A percentile compares a stretch with the other conserved stretches of the same genome.
Conservation (phyloP, 2,113 vertebrate genomes). For the Sardina pilchardus region DNA sequence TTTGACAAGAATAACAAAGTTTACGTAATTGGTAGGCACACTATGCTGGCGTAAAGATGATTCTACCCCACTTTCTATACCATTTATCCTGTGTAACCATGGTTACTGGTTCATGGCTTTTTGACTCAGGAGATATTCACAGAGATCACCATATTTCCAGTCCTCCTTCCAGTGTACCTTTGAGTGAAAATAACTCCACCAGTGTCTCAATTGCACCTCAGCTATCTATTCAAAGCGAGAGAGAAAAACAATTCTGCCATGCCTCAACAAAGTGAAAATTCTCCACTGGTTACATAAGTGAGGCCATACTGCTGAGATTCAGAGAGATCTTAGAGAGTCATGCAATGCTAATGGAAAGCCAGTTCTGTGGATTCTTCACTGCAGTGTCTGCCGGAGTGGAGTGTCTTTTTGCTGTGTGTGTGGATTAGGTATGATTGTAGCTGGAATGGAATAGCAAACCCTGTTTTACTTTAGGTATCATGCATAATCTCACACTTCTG, state of each 20-base stretch:
- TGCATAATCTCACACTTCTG: background rate
- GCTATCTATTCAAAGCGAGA: constrained; percentile 16
- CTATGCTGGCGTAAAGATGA: background rate
- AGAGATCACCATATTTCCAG: constrained; percentile 22
- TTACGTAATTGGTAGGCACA: constrained; percentile 3
- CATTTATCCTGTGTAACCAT: constrained; percentile 48
- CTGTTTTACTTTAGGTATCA: background rate
- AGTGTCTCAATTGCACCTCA: constrained; percentile 23
- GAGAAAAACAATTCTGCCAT: background rate
- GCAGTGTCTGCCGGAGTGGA: background rate
- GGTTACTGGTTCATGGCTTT: constrained; percentile 45
- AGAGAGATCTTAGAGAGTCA: background rate
- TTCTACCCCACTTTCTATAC: background rate
- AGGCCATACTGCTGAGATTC: background rate
- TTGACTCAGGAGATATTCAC: constrained; percentile 28
- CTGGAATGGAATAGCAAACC: background rate
- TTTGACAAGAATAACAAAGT: background rate
- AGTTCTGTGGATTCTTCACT: background rate
- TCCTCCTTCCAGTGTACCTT: constrained; percentile 27
- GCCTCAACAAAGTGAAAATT: constrained; percentile 4
- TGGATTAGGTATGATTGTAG: background rate
- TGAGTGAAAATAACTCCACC: constrained; percentile 31
- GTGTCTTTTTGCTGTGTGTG: background rate
- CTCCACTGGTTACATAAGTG: constrained; percentile 23
- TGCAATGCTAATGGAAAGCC: background rate